Percentiles rank a stretch among this genome's conserved stretches.
phyloP scores from a whole-genome alignment of 2,888 invertebrate species.

The Nymphalis c-album region DNA sequence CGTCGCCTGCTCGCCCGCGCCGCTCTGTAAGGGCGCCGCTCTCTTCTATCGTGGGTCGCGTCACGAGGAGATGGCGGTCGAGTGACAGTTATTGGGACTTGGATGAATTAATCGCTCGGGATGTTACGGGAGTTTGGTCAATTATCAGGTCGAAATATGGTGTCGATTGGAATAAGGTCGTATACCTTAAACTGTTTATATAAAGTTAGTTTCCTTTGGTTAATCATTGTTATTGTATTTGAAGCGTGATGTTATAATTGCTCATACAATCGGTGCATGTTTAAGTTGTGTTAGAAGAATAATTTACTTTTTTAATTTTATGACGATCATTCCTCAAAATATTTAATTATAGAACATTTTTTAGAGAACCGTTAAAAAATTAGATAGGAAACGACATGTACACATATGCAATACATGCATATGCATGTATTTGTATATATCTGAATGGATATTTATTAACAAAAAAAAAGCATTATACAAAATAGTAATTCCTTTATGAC shows the following conservation, averaged over 20 bases:
- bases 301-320: too few relatives aligned
- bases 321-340: too few relatives aligned
- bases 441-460: too few relatives aligned
- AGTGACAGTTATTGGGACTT: slow-evolving; percentile 54
- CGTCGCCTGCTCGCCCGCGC: slow-evolving; percentile 93
- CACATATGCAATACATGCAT: too few relatives aligned
- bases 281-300: too few relatives aligned
- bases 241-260: background rate
- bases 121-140: background rate
- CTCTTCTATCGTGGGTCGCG: slow-evolving; percentile 61
- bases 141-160: background rate
- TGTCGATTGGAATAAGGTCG: background rate
- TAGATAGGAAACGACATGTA: too few relatives aligned
- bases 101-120: slow-evolving; percentile 20
- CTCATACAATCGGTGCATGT: background rate
- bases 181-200: too few relatives aligned
- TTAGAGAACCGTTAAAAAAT: background rate
- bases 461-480: background rate
- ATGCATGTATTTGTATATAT: too few relatives aligned
- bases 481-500: background rate
- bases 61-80: slow-evolving; percentile 48
- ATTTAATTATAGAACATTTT: background rate
- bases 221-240: too few relatives aligned
- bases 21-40: slow-evolving; percentile 86
- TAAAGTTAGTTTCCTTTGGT: too few relatives aligned